Evolutionary conservation across 2,797 vertebrate species (phyloP).

Genomic region (Bradypodion pumilum): DNA sequence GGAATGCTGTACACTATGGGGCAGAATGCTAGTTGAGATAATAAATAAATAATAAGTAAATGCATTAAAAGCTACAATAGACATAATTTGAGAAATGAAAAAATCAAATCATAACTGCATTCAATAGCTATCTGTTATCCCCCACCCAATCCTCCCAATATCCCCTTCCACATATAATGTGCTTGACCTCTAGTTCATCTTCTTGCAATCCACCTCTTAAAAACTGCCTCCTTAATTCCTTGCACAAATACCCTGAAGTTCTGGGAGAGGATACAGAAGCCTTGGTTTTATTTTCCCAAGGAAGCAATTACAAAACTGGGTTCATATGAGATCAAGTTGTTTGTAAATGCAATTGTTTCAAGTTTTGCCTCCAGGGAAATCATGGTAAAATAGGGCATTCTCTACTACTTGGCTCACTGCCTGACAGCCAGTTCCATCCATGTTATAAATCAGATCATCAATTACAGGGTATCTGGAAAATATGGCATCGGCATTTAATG

Average conservation of each 20-base stretch:
- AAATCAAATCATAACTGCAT: background rate
- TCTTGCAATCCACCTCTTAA: conserved; percentile 3
- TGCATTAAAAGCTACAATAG: background rate
- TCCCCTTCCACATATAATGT: background rate
- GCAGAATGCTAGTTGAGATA: too few species aligned
- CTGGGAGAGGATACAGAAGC: conserved; percentile 65
- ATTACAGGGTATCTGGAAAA: conserved; percentile 57
- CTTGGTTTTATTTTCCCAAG: conserved; percentile 65
- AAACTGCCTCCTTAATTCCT: conserved; percentile 44
- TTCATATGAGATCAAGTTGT: conserved; percentile 74
- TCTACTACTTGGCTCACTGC: conserved; percentile 37
- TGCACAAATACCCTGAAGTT: conserved; percentile 56
- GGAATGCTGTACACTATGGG: too few species aligned
- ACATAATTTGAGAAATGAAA: background rate
- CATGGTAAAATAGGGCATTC: conserved; percentile 56
- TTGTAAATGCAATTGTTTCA: conserved; percentile 71
- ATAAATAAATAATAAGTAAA: too few species aligned
- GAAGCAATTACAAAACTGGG: conserved; percentile 68
- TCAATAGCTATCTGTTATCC: background rate
- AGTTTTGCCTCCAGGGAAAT: conserved; percentile 65
- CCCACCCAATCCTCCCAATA: background rate
- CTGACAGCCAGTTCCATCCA: conserved; percentile 42
- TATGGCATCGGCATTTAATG: conserved; percentile 33
- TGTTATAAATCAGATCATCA: conserved; percentile 64
- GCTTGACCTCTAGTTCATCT: background rate